phyloP scores from a whole-genome alignment of 1,140 invertebrate genomes.

The Scaptomyza pallida region DNA sequence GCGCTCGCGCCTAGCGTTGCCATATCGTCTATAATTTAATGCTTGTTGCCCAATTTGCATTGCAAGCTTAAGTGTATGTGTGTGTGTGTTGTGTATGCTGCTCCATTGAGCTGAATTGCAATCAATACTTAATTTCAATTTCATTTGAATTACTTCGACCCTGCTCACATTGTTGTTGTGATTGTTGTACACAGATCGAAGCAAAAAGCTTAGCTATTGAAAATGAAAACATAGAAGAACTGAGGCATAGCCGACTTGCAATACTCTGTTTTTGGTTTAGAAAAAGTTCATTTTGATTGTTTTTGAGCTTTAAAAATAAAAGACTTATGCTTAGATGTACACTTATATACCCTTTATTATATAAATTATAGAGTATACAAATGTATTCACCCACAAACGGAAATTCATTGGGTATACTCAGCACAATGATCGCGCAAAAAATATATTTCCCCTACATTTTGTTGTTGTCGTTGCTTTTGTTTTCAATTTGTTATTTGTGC shows the following conservation, averaged over 20 bases:
- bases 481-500: slow-evolving; percentile 40
- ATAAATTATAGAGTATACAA: too few species aligned
- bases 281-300: slow-evolving; percentile 55
- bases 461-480: slow-evolving; percentile 35
- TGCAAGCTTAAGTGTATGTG: slow-evolving; percentile 16
- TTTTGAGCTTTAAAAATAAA: too few species aligned
- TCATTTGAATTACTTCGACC: slow-evolving; percentile 52
- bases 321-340: too few species aligned
- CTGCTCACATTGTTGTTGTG: slow-evolving; percentile 5
- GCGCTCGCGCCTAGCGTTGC: slow-evolving; percentile 33
- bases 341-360: too few species aligned
- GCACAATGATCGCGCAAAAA: slow-evolving; percentile 74
- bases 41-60: slow-evolving; percentile 54
- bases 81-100: slow-evolving; percentile 11
- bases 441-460: slow-evolving; percentile 54
- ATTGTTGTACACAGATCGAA: slow-evolving; percentile 6
- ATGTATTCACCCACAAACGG: too few species aligned
- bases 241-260: background rate
- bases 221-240: slow-evolving; percentile 11
- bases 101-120: slow-evolving; percentile 52
- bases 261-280: background rate
- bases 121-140: slow-evolving; percentile 72
- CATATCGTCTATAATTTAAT: slow-evolving; percentile 54
- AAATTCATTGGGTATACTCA: slow-evolving; percentile 67
- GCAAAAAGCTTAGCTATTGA: slow-evolving; percentile 19